Conservation (phyloP, 23 tunicate genomes). For the Trididemnum nubilum region DNA sequence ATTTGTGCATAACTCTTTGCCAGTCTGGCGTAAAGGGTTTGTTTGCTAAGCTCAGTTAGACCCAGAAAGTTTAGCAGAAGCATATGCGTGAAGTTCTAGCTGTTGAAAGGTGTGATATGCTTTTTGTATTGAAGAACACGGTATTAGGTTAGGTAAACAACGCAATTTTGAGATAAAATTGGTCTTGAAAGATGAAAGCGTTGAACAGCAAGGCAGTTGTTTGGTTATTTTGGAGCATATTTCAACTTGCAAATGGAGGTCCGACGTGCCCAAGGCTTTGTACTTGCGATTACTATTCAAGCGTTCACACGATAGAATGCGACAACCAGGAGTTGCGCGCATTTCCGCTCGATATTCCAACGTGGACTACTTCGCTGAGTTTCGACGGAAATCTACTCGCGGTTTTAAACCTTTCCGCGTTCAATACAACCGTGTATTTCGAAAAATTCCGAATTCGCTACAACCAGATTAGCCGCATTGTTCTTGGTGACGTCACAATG, state of each 20-base stretch:
- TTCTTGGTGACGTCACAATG: background rate
- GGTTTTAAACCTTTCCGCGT: conserved; percentile 33
- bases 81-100: background rate
- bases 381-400: conserved; percentile 75
- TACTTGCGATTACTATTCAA: conserved; percentile 63
- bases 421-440: conserved; percentile 60
- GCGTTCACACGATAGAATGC: conserved; percentile 72
- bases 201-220: no score
- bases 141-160: background rate
- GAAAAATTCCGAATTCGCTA: conserved; percentile 70
- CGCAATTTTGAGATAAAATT: background rate
- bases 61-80: background rate
- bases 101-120: background rate
- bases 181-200: background rate
- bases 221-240: background rate
- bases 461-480: conserved; percentile 39
- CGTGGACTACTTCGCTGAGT: conserved; percentile 75
- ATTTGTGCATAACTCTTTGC: background rate
- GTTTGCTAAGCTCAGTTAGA: background rate
- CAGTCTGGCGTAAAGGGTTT: conserved; percentile 1
- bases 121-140: background rate
- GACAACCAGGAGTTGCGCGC: conserved; percentile 43
- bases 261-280: conserved; percentile 63
- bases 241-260: background rate
- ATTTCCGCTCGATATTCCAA: conserved; percentile 64